phyloP scores from a whole-genome alignment of 2,797 vertebrate species.

The Oceanodroma leucorhoa region DNA sequence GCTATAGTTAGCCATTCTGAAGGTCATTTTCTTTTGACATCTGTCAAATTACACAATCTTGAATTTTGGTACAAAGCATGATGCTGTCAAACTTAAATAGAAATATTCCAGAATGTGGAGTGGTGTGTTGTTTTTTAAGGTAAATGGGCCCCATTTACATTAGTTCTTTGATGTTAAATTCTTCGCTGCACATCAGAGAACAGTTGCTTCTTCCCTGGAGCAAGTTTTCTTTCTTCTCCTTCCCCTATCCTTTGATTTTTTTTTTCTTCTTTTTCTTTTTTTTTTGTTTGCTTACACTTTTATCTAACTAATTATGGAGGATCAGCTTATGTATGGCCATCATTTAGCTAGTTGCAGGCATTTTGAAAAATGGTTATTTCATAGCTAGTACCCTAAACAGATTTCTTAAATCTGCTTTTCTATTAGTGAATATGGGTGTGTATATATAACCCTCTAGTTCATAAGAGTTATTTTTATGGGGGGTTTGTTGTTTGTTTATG shows the following conservation, averaged over 20 bases:
- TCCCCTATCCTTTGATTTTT: slow-evolving; percentile 45
- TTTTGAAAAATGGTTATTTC: slow-evolving; percentile 70
- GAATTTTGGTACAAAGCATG: slow-evolving; percentile 60
- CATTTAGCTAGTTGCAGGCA: slow-evolving; percentile 61
- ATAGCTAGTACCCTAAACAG: slow-evolving; percentile 37
- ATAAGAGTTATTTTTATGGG: neutral
- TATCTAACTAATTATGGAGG: slow-evolving; percentile 73
- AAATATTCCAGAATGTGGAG: slow-evolving; percentile 66
- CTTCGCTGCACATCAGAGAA: slow-evolving; percentile 80
- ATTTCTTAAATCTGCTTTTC: slow-evolving; percentile 42
- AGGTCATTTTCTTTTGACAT: slow-evolving; percentile 64
- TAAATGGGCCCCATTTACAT: slow-evolving; percentile 78
- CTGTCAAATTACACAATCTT: slow-evolving; percentile 62
- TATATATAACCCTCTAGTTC: neutral
- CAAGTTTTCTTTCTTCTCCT: slow-evolving; percentile 68
- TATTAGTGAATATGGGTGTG: neutral
- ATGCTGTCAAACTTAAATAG: slow-evolving; percentile 63
- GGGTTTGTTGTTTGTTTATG: neutral
- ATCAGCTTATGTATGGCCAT: slow-evolving; percentile 61
- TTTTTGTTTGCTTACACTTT: slow-evolving; percentile 60
- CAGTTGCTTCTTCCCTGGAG: slow-evolving; percentile 78
- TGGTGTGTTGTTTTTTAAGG: slow-evolving; percentile 67
- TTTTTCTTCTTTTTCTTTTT: neutral
- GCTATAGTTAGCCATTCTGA: neutral
- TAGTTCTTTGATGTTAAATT: slow-evolving; percentile 81